Evolutionary conservation across 92 coral and sea anemone species (phyloP).

Genomic region (Heteractis magnifica): DNA sequence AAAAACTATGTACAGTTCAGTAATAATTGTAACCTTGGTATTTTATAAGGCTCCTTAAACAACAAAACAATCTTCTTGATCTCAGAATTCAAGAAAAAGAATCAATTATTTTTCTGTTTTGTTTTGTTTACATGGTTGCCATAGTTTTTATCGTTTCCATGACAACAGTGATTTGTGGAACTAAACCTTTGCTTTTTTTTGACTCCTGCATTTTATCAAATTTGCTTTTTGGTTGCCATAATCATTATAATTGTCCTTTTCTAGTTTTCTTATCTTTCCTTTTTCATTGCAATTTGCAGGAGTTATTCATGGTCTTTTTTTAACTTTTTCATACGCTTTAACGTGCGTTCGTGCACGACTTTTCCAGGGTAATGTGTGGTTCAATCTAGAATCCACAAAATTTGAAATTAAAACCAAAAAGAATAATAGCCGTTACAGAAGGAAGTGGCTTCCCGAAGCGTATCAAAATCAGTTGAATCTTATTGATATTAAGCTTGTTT

Average conservation of each 20-base stretch:
- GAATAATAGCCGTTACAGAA: neutral
- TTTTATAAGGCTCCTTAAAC: too few relatives aligned
- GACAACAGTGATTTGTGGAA: neutral
- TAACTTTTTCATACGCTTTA: neutral
- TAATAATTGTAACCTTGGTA: neutral
- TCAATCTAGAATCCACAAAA: neutral
- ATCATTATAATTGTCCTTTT: neutral
- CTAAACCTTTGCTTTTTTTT: neutral
- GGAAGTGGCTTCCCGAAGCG: neutral
- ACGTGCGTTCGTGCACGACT: neutral
- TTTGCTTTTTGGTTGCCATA: neutral
- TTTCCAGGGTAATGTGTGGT: neutral
- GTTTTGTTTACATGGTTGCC: neutral
- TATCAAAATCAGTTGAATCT: neutral
- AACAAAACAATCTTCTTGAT: neutral
- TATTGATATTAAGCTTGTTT: neutral
- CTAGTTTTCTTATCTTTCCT: neutral
- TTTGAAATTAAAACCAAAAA: neutral
- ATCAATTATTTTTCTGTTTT: neutral
- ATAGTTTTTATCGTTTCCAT: neutral
- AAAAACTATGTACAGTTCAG: too few relatives aligned
- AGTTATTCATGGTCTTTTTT: neutral
- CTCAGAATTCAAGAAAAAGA: neutral
- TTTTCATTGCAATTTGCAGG: neutral
- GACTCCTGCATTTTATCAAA: neutral